Evolutionary conservation across 2,797 vertebrate species (phyloP).

Genomic region (Bothrops alternatus): DNA sequence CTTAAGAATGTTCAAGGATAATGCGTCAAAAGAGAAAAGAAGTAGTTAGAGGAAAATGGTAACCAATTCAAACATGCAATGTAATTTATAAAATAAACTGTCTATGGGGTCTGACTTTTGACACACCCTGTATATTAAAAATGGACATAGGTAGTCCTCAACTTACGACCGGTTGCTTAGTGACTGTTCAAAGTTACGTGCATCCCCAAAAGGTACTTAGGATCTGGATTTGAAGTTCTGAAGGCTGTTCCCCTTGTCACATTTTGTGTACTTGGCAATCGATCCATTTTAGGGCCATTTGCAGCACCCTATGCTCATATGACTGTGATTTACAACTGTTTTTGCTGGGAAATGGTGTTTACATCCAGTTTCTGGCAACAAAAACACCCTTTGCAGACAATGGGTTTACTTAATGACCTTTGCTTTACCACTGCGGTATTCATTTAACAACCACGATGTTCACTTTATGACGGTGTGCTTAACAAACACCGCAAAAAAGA

Average conservation of each 20-base stretch:
- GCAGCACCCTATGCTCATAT: not conserved
- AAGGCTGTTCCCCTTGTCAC: not conserved
- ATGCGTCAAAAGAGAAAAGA: not conserved
- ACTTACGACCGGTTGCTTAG: not conserved
- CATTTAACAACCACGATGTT: not conserved
- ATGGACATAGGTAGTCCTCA: not conserved
- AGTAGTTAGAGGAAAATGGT: not conserved
- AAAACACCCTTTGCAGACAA: not conserved
- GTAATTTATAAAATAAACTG: not conserved
- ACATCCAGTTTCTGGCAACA: not conserved
- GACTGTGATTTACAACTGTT: not conserved
- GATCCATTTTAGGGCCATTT: not conserved
- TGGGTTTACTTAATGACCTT: not conserved
- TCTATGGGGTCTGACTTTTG: not conserved
- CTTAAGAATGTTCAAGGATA: not conserved
- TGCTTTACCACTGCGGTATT: not conserved
- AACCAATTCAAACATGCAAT: not conserved
- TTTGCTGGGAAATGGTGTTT: not conserved
- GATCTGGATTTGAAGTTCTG: not conserved
- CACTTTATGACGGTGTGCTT: not conserved
- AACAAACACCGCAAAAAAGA: not conserved
- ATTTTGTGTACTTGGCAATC: not conserved
- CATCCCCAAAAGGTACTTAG: not conserved
- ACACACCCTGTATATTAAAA: not conserved
- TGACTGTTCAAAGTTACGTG: not conserved